Conservation (phyloP, 2,797 vertebrate genomes). For the Pangasius larnaudii region DNA sequence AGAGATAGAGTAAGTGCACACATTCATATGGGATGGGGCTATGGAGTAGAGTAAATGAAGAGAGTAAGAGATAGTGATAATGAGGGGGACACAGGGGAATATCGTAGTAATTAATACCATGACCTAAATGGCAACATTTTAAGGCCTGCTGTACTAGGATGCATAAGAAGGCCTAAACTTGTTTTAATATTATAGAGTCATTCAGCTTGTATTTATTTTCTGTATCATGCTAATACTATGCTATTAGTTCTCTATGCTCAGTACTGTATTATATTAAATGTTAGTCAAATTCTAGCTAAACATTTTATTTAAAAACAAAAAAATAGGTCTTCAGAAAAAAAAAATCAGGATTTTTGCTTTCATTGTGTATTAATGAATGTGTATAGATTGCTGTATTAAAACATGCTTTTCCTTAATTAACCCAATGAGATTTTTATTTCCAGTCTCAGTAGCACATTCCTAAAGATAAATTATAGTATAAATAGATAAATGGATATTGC, state of each 20-base stretch:
- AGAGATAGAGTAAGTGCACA: neutral
- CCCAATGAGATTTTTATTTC: neutral
- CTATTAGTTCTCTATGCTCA: neutral
- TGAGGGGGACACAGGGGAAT: neutral
- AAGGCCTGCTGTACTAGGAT: neutral
- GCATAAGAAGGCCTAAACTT: neutral
- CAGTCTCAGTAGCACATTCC: neutral
- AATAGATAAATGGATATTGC: neutral
- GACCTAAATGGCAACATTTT: neutral
- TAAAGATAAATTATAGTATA: neutral
- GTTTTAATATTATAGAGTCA: neutral
- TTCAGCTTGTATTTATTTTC: neutral
- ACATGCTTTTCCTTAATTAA: neutral
- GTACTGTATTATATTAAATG: neutral
- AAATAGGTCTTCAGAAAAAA: neutral
- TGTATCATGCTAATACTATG: neutral
- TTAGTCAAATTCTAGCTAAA: neutral
- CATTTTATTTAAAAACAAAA: neutral
- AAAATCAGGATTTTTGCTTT: neutral
- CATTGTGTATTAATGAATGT: neutral
- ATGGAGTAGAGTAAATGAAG: neutral
- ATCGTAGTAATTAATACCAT: neutral
- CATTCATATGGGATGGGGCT: neutral
- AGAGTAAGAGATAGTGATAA: conserved; percentile 1
- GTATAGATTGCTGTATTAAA: neutral